These are phyloP conservation scores for Xanthostigma xanthostigma DNA, from an alignment of 2,888 invertebrate genomes.

Conservation along the genomic window DNA sequence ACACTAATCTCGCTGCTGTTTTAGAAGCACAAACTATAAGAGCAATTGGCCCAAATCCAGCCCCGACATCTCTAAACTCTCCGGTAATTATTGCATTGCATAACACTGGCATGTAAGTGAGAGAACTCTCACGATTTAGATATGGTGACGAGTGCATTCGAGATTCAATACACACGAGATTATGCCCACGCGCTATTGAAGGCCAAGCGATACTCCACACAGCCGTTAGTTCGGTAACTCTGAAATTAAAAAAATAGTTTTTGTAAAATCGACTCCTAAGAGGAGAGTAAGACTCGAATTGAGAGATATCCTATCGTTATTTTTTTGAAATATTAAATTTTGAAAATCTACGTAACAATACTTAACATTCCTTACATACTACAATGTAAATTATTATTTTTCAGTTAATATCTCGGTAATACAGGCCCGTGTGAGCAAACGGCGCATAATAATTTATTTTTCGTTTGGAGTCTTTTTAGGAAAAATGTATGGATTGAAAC, in stretches of 20 bases:
- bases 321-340: no score
- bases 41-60: background rate
- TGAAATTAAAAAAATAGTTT: background rate
- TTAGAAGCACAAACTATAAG: conserved; percentile 1
- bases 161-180: background rate
- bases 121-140: background rate
- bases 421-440: no score
- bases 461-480: no score
- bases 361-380: no score
- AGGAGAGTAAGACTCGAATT: no score
- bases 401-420: no score
- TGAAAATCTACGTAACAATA: no score
- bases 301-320: no score
- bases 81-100: background rate
- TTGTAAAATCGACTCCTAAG: no score
- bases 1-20: background rate
- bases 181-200: background rate
- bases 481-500: no score
- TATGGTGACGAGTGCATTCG: background rate
- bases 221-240: background rate
- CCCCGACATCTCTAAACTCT: background rate
- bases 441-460: no score
- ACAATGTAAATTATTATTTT: no score
- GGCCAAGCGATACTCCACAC: background rate
- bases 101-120: background rate